Percentiles rank a stretch among this genome's conserved stretches.
These are phyloP conservation scores for Pantherophis vulpinus DNA, from an alignment of 2,797 vertebrate species.

Conservation along the genomic window DNA sequence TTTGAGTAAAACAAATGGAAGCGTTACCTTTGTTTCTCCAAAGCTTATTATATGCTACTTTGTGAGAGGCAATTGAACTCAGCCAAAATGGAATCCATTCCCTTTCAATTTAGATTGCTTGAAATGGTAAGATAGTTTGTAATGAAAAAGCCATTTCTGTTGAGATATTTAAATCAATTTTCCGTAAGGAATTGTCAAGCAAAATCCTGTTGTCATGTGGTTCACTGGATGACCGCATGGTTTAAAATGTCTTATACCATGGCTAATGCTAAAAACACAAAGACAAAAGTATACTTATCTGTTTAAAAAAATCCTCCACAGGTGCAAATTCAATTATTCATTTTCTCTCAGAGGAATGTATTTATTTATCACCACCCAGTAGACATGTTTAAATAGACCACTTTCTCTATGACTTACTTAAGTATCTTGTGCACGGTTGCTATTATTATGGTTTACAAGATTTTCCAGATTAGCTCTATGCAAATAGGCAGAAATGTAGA, in stretches of 20 bases:
- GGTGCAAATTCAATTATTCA: background rate
- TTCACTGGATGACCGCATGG: background rate
- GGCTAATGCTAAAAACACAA: background rate
- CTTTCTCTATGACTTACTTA: background rate
- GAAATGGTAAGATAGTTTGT: background rate
- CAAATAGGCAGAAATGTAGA: background rate
- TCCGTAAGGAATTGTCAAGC: background rate
- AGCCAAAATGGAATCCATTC: slow-evolving; percentile 1
- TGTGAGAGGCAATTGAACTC: slow-evolving; percentile 9
- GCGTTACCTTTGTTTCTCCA: background rate
- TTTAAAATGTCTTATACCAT: background rate
- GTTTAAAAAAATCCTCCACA: background rate
- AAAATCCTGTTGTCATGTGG: background rate
- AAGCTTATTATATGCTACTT: background rate
- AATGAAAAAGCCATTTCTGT: background rate
- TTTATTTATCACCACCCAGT: background rate
- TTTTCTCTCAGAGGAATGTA: background rate
- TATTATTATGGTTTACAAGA: background rate
- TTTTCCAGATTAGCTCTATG: background rate
- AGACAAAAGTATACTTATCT: background rate
- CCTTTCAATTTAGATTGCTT: slow-evolving; percentile 10
- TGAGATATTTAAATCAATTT: background rate
- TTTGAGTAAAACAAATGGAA: background rate
- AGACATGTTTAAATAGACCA: background rate
- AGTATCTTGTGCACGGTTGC: background rate